Percentiles rank a stretch among this genome's conserved stretches.
Conservation (phyloP, 2,888 invertebrate genomes). For the Pecten maximus region DNA sequence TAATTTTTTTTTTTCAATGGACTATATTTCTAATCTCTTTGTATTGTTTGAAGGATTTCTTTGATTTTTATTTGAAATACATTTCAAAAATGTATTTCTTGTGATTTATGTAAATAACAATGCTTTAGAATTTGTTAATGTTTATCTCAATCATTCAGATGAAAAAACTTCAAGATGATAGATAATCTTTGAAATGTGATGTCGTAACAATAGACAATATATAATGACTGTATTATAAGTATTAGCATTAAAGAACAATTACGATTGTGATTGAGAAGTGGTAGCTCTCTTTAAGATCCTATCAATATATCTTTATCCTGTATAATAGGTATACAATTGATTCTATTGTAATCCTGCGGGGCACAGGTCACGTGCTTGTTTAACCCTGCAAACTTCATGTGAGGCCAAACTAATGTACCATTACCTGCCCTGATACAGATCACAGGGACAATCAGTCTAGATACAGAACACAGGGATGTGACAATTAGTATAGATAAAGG, state of each 20-base stretch:
- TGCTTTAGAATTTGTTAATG: neutral
- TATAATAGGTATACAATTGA: neutral
- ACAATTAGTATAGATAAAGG: neutral
- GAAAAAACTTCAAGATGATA: neutral
- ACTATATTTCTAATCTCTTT: neutral
- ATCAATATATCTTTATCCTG: neutral
- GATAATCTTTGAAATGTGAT: neutral
- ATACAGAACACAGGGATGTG: neutral
- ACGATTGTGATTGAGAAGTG: neutral
- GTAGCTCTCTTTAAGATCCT: conserved; percentile 6
- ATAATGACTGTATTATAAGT: neutral
- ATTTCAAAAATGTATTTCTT: neutral
- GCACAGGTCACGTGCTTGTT: neutral
- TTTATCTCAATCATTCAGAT: neutral
- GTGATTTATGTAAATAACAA: conserved; percentile 8
- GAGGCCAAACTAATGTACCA: neutral
- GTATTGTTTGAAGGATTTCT: conserved; percentile 17
- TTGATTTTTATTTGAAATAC: neutral
- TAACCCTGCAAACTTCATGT: neutral
- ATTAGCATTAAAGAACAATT: neutral
- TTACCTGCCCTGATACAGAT: too few relatives aligned
- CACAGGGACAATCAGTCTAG: neutral
- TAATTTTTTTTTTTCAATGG: neutral
- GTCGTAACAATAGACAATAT: neutral
- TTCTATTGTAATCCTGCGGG: neutral